Conservation (phyloP, 1,140 invertebrate species). For the Ganaspis sp. region DNA sequence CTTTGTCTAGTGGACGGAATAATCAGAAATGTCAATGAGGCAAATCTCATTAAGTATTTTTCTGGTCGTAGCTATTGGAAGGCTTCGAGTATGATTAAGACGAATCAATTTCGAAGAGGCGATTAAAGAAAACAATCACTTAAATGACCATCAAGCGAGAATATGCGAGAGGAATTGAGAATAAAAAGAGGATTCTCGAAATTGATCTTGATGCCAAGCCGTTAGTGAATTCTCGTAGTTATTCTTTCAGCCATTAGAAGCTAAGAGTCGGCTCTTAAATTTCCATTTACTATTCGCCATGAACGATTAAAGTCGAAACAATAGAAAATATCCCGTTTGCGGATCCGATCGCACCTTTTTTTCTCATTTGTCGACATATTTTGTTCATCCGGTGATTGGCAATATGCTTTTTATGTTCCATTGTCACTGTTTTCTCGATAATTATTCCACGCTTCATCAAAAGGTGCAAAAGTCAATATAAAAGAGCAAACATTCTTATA, state of each 20-base stretch:
- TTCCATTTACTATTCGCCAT: conserved; percentile 19
- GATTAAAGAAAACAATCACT: conserved; percentile 10
- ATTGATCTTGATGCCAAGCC: not conserved
- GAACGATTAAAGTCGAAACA: conserved; percentile 18
- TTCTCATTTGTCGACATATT: not conserved
- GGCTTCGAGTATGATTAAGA: not conserved
- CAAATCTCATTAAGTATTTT: not conserved
- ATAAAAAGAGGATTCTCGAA: not conserved
- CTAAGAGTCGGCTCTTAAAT: not conserved
- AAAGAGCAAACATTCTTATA: no score
- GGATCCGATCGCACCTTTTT: conserved; percentile 6
- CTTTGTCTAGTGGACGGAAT: not conserved
- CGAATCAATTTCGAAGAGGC: not conserved
- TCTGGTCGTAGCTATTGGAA: not conserved
- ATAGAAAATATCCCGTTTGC: conserved; percentile 7
- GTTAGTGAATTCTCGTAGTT: not conserved
- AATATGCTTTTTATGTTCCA: not conserved
- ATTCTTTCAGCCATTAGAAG: not conserved
- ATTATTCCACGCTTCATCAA: not conserved
- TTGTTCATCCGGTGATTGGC: not conserved
- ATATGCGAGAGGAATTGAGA: not conserved
- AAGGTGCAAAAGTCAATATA: no score
- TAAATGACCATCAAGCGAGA: not conserved
- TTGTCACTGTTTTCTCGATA: not conserved
- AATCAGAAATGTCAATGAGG: no score